These are phyloP conservation scores for Athalia cordata DNA, from an alignment of 2,888 invertebrate species.

Conservation along the genomic window DNA sequence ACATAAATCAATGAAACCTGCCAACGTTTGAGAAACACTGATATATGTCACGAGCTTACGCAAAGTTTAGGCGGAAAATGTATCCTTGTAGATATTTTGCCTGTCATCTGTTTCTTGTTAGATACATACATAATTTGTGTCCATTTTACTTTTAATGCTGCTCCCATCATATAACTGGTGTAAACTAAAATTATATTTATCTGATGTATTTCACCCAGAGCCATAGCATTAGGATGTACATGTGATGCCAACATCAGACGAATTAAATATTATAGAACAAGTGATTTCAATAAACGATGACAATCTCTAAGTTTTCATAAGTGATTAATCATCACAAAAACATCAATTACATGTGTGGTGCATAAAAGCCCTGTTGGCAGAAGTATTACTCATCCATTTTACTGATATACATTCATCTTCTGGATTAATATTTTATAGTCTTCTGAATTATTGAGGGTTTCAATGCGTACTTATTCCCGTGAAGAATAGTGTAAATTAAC, in stretches of 20 bases:
- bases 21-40: slow-evolving; percentile 67
- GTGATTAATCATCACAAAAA: not conserved
- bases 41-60: slow-evolving; percentile 60
- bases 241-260: slow-evolving; percentile 6
- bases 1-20: slow-evolving; percentile 45
- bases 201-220: not conserved
- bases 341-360: slow-evolving; percentile 24
- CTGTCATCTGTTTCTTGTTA: not conserved
- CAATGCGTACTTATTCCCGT: not conserved
- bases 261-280: not conserved
- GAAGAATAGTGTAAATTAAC: slow-evolving; percentile 6
- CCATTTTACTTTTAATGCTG: not conserved
- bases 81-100: slow-evolving; percentile 57
- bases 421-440: slow-evolving; percentile 1
- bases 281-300: slow-evolving; percentile 14
- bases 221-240: not conserved
- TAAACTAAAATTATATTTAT: not conserved
- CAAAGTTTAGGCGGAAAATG: slow-evolving; percentile 51
- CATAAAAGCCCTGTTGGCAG: not conserved
- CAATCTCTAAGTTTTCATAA: slow-evolving; percentile 3
- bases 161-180: not conserved
- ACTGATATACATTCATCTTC: not conserved
- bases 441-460: slow-evolving; percentile 13
- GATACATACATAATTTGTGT: not conserved
- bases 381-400: not conserved